These are phyloP conservation scores for Chlorops oryzae DNA, from an alignment of 1,140 invertebrate species.

Conservation along the genomic window DNA sequence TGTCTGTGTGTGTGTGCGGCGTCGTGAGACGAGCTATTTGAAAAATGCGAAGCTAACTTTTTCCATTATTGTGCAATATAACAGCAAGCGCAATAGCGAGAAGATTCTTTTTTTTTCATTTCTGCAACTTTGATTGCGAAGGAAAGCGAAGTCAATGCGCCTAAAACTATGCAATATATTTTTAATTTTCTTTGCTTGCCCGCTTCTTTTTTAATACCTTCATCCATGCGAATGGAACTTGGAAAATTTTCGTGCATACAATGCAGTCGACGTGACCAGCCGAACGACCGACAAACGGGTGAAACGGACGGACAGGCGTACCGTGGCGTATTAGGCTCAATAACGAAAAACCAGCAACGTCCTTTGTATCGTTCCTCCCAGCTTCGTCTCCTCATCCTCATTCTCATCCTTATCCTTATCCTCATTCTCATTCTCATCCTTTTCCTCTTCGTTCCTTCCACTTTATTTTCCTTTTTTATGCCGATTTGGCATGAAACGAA, in stretches of 20 bases:
- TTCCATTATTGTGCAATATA: background rate
- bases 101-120: background rate
- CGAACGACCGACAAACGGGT: no score
- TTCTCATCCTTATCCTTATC: no score
- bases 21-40: background rate
- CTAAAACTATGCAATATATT: conserved; percentile 11
- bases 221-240: background rate
- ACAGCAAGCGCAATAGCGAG: background rate
- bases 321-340: no score
- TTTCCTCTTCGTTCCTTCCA: background rate
- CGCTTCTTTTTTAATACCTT: background rate
- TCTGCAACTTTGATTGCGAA: background rate
- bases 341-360: no score
- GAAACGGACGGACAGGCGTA: no score
- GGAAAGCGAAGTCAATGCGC: background rate
- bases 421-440: background rate
- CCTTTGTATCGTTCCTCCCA: no score
- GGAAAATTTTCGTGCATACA: background rate
- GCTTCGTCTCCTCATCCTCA: no score
- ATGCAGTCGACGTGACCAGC: background rate
- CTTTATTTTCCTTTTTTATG: background rate
- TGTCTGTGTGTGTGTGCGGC: no score
- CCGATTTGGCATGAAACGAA: background rate
- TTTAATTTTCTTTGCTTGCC: conserved; percentile 9
- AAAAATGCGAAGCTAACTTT: background rate